Base-by-base conservation (phyloP, 1,140 invertebrate species). In the Eurosta solidaginis region DNA sequence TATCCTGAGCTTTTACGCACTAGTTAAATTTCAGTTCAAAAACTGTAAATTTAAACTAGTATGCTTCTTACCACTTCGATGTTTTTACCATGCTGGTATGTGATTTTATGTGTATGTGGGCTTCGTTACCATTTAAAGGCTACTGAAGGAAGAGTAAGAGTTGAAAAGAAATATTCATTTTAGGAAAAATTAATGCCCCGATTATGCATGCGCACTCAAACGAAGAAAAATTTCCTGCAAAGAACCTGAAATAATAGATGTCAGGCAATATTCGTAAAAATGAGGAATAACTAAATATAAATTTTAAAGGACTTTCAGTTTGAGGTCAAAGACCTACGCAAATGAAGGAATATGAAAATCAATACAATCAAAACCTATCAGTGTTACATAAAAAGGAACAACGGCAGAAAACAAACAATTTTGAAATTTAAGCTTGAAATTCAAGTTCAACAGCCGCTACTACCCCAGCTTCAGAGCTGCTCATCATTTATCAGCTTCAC, bases 401-500 rank as follows among this genome's bases (percentile, higher is more conserved):
- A 47, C 14, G 14, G 45, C 45, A 47, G n/a, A 17, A 17, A 47
- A 2, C 27, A 29, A 59, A n/a, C 14, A 4, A 7, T 25, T 12
- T 3, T 12, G 29, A 0, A 20, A 17, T n/a, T n/a, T 5, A 59
- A 22, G 27, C 1, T 10, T 1, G 20, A 12, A 59, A 42, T 20
- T 20, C 20, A 17, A 40, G 59, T 68, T 68, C 59, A 68, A 68
- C 40, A 22, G n/a, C n/a, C 49, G n/a, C 54, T 22, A 17, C 12
- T 27, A 33, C 22, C 29, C 45, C 9, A 3, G 2, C 45, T 47
- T n/a, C n/a, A 14, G 17, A 27, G 9, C n/a, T 1, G 33, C n/a
- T 17, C 5, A 20, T 68, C 44, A 78, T 78, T 78, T 78, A 78
- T 78, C 68, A 78, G 36, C 50, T 40, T 78, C 47, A 78, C 77